phyloP scores from a whole-genome alignment of 2,797 vertebrate species.

The Percopsis omiscomaycus region DNA sequence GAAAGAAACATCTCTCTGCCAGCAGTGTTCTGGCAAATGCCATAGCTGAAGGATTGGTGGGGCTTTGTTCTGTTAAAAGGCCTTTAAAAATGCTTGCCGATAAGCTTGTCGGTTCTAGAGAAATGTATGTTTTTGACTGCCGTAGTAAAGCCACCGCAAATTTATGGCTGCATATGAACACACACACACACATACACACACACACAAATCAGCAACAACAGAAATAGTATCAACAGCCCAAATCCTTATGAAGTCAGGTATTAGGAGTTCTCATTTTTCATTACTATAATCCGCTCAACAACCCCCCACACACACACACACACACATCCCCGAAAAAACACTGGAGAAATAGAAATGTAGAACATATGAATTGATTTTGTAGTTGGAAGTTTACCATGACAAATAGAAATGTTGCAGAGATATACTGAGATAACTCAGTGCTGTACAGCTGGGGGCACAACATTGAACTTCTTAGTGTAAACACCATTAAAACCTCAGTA shows the following conservation, averaged over 20 bases:
- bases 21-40: constrained; percentile 64
- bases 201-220: not conserved
- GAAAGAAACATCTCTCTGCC: constrained; percentile 52
- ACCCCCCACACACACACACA: too few species aligned
- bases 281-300: not conserved
- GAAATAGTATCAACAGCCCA: constrained; percentile 7
- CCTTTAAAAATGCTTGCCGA: constrained; percentile 43
- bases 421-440: too few species aligned
- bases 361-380: too few species aligned
- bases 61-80: constrained; percentile 55
- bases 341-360: too few species aligned
- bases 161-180: constrained; percentile 21
- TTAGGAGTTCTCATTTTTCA: constrained; percentile 11
- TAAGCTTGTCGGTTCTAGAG: constrained; percentile 35
- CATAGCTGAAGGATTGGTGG: constrained; percentile 49
- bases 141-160: constrained; percentile 15
- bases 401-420: too few species aligned
- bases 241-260: constrained; percentile 13
- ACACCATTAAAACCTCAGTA: too few species aligned
- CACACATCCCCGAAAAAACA: too few species aligned
- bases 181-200: constrained; percentile 5
- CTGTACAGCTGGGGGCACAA: too few species aligned
- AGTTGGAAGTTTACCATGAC: too few species aligned
- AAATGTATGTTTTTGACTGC: constrained; percentile 44
- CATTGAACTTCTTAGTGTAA: too few species aligned